These are phyloP conservation scores for Sturmia bella DNA, from an alignment of 2,888 invertebrate genomes.

Conservation along the genomic window DNA sequence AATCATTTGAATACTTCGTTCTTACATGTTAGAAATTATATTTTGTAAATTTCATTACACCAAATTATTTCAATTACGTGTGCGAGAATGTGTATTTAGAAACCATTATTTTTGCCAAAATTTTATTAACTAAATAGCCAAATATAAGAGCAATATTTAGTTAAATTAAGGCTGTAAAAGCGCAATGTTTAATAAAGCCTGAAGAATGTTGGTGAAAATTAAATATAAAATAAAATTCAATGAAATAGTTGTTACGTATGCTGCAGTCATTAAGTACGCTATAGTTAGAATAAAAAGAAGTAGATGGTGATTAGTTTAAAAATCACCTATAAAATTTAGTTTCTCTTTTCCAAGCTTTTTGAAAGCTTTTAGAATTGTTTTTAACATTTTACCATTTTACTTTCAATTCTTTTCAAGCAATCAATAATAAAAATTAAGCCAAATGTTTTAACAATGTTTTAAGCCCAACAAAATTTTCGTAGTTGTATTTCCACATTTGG, in stretches of 20 bases:
- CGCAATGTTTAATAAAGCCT: background rate
- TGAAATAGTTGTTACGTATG: background rate
- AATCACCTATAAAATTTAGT: no score
- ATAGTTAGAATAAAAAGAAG: no score
- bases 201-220: background rate
- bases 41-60: background rate
- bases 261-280: background rate
- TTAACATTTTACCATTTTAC: no score
- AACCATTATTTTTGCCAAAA: conserved; percentile 22
- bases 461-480: no score
- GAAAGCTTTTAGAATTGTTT: no score
- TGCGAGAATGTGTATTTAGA: background rate
- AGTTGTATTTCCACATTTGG: no score
- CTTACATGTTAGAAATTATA: background rate
- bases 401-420: no score
- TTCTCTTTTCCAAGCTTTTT: no score
- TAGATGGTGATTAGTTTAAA: no score
- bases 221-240: no score
- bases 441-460: no score
- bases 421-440: no score
- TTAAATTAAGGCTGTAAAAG: conserved; percentile 27
- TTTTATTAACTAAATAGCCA: conserved; percentile 29
- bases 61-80: conserved; percentile 22
- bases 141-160: conserved; percentile 32
- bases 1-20: background rate